Conservation (phyloP, 2,797 vertebrate genomes). For the Hippocampus kuda region DNA sequence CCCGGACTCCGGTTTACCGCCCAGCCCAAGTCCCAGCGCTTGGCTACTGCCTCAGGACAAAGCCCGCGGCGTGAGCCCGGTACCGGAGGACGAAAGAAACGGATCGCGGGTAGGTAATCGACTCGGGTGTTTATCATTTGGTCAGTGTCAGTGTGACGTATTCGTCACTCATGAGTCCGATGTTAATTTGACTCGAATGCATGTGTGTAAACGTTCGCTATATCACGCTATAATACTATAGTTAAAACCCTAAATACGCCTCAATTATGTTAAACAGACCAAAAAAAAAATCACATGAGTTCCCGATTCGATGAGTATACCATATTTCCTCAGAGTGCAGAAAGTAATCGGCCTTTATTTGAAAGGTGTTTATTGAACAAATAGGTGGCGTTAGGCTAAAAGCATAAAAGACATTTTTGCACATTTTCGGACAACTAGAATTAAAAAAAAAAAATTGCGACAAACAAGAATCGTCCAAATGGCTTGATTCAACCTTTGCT, state of each 20-base stretch:
- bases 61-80: slow-evolving; percentile 48
- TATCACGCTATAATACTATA: neutral
- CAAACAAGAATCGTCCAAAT: too few relatives aligned
- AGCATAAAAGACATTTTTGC: too few relatives aligned
- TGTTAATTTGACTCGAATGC: neutral
- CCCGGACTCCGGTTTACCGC: slow-evolving; percentile 86
- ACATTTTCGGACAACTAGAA: too few relatives aligned
- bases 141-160: neutral
- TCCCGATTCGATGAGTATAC: neutral
- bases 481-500: too few relatives aligned
- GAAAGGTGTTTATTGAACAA: neutral
- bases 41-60: slow-evolving; percentile 71
- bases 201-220: neutral
- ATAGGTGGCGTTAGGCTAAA: too few relatives aligned
- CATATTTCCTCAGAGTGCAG: neutral
- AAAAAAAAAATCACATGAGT: too few relatives aligned
- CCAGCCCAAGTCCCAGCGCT: slow-evolving; percentile 78
- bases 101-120: slow-evolving; percentile 43
- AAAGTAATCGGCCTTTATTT: neutral
- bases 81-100: slow-evolving; percentile 60
- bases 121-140: neutral
- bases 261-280: too few relatives aligned
- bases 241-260: too few relatives aligned
- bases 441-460: too few relatives aligned
- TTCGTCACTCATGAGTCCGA: neutral